Evolutionary conservation across 1,140 invertebrate species (phyloP).

Genomic region (Solen grandis): DNA sequence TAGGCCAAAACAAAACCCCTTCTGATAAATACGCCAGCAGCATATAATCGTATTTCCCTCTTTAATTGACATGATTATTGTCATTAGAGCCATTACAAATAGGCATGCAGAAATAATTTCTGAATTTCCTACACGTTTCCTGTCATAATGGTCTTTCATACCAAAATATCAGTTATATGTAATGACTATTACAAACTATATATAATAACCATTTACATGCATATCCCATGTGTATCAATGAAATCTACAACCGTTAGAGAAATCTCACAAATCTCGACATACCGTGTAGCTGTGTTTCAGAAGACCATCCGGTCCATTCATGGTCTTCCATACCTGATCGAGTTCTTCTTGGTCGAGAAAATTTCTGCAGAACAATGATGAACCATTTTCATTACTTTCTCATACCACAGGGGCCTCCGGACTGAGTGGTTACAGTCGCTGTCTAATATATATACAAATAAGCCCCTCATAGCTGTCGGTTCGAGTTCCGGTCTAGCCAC

Average conservation of each 20-base stretch:
- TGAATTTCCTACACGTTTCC: neutral
- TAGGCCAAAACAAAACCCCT: too few species aligned
- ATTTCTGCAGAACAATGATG: slow-evolving; percentile 1
- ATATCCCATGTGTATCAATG: neutral
- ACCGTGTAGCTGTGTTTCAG: slow-evolving; percentile 41
- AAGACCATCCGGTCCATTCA: slow-evolving; percentile 29
- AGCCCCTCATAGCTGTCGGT: too few species aligned
- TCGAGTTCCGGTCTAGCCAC: neutral
- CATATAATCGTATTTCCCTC: too few species aligned
- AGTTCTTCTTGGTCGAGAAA: slow-evolving; percentile 37
- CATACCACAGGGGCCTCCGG: neutral
- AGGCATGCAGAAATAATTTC: neutral
- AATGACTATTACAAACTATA: too few species aligned
- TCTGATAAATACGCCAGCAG: too few species aligned
- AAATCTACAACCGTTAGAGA: neutral
- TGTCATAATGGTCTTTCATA: too few species aligned
- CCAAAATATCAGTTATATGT: too few species aligned
- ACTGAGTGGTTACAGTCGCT: neutral
- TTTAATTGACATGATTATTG: too few species aligned
- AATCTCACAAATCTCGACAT: neutral
- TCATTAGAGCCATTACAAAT: too few species aligned
- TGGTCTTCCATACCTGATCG: slow-evolving; percentile 40
- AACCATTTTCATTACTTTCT: neutral
- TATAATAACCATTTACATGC: neutral
- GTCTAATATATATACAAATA: neutral